Conservation (phyloP, 2,113 vertebrate species). For the Pardalotus punctatus region DNA sequence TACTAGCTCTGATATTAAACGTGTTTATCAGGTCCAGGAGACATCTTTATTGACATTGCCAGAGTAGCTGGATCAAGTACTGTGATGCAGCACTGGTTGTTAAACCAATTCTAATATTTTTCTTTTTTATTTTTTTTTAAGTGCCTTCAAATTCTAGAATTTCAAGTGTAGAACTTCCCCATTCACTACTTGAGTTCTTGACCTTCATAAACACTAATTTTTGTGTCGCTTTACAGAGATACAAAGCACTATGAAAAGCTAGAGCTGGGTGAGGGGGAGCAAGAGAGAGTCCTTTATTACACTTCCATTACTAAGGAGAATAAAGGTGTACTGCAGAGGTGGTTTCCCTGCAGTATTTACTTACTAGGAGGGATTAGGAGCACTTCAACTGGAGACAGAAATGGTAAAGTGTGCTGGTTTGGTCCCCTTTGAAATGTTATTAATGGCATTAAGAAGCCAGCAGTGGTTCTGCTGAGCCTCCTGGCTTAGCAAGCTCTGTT, state of each 20-base stretch:
- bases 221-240: background rate
- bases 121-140: background rate
- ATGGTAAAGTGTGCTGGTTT: background rate
- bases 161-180: background rate
- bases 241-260: background rate
- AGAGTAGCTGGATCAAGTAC: background rate
- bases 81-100: background rate
- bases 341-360: background rate
- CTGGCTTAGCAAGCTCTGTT: background rate
- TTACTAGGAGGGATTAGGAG: background rate
- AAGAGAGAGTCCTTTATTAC: background rate
- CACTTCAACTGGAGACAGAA: background rate
- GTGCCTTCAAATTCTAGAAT: background rate
- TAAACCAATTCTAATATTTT: background rate
- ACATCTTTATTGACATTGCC: background rate
- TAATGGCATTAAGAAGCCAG: background rate
- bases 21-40: background rate
- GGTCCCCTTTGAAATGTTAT: background rate
- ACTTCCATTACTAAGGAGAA: background rate
- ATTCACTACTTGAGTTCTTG: background rate
- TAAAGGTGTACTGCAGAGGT: background rate
- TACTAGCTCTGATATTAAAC: background rate
- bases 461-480: background rate
- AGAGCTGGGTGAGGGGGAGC: background rate
- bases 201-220: background rate